phyloP scores from a whole-genome alignment of 1,140 invertebrate species.

The Dendrolimus kikuchii region DNA sequence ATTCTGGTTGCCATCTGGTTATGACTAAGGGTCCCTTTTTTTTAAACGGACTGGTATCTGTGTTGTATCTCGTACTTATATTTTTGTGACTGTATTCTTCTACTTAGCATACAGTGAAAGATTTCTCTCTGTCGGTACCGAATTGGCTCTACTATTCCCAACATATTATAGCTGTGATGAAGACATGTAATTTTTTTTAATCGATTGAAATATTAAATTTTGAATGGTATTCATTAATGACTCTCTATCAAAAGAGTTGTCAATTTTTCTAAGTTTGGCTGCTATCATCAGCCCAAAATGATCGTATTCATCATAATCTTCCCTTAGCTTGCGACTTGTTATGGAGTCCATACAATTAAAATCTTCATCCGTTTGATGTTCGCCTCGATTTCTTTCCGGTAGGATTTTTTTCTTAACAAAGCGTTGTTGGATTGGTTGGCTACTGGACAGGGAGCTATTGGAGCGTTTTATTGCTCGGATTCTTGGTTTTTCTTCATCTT shows the following conservation, averaged over 20 bases:
- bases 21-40: too few species aligned
- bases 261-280: not conserved
- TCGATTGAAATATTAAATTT: conserved; percentile 1
- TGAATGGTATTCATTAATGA: not conserved
- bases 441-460: not conserved
- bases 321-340: not conserved
- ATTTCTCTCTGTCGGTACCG: too few species aligned
- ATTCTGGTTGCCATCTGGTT: too few species aligned
- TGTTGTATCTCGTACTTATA: too few species aligned
- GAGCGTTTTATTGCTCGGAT: not conserved
- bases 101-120: too few species aligned
- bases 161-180: too few species aligned
- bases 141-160: too few species aligned
- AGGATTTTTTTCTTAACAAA: not conserved
- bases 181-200: not conserved
- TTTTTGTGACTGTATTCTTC: too few species aligned
- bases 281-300: conserved; percentile 1
- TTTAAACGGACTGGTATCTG: too few species aligned
- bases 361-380: not conserved
- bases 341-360: not conserved
- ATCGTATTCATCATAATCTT: conserved; percentile 1
- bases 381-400: not conserved
- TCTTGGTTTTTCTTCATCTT: not conserved
- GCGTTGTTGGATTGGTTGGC: not conserved
- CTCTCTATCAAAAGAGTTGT: conserved; percentile 1